Evolutionary conservation across 2,888 invertebrate genomes (phyloP).

Genomic region (Drosophila helvetica): DNA sequence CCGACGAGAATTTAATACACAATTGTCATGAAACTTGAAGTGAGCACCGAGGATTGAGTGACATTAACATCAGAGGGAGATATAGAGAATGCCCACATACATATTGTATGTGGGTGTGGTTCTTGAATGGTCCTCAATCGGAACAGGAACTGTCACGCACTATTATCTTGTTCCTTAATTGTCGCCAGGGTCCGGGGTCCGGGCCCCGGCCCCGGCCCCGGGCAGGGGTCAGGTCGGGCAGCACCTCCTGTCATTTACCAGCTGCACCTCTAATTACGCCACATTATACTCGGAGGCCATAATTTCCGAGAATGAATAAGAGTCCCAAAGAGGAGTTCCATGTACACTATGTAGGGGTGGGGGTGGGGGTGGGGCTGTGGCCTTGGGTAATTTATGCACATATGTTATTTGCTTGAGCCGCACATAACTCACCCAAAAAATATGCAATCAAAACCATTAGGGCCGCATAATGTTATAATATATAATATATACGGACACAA

Average conservation of each 20-base stretch:
- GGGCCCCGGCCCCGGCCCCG: too few relatives aligned
- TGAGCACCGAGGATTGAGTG: constrained; percentile 1
- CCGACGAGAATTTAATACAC: background rate
- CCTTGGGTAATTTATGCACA: constrained; percentile 31
- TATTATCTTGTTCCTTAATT: constrained; percentile 13
- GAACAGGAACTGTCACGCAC: constrained; percentile 18
- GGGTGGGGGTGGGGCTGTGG: too few relatives aligned
- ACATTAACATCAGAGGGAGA: background rate
- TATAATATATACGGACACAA: background rate
- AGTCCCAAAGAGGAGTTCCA: background rate
- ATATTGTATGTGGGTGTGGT: background rate
- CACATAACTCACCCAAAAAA: constrained; percentile 32
- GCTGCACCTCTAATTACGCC: constrained; percentile 41
- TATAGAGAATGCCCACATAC: background rate
- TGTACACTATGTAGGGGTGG: constrained; percentile 2
- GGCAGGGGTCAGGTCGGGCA: background rate
- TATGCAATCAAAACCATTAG: constrained; percentile 39
- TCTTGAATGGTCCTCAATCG: background rate
- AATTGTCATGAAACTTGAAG: constrained; percentile 13
- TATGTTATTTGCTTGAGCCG: constrained; percentile 22
- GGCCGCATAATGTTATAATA: constrained; percentile 10
- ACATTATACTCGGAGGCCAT: constrained; percentile 20
- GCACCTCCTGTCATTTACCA: constrained; percentile 7
- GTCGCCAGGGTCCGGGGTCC: background rate
- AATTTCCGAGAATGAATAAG: constrained; percentile 10